Conservation (phyloP, 2,888 invertebrate species). For the Operophtera brumata region DNA sequence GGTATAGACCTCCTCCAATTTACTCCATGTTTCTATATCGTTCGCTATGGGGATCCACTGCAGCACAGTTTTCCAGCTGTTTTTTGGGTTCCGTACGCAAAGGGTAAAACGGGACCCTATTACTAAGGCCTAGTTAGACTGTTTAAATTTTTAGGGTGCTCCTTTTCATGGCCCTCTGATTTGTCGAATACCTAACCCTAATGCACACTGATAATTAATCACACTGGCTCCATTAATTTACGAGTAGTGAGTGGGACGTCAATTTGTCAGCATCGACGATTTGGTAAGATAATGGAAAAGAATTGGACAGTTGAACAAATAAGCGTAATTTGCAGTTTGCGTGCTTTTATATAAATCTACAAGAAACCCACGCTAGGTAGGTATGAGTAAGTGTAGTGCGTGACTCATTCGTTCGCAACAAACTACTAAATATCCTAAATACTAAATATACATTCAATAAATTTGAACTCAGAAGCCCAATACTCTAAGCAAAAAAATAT, state of each 20-base stretch:
- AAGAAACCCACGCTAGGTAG: conserved; percentile 41
- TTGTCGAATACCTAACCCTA: background rate
- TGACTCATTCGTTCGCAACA: background rate
- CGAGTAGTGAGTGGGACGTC: conserved; percentile 14
- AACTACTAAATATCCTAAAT: background rate
- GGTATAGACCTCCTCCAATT: too few species aligned
- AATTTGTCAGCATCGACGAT: conserved; percentile 25
- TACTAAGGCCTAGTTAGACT: too few species aligned
- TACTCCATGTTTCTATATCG: too few species aligned
- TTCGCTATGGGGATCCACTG: too few species aligned
- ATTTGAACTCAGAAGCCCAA: too few species aligned
- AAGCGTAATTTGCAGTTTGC: conserved; percentile 51
- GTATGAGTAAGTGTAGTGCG: background rate
- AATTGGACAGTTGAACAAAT: conserved; percentile 43
- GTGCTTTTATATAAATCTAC: conserved; percentile 46
- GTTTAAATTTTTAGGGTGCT: too few species aligned
- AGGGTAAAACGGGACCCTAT: too few species aligned
- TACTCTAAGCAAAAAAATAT: too few species aligned
- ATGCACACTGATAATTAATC: background rate
- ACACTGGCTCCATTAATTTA: conserved; percentile 13
- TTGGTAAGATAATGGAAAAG: conserved; percentile 35
- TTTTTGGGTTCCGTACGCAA: too few species aligned
- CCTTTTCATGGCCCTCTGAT: too few species aligned
- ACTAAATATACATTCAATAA: background rate
- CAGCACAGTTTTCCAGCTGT: too few species aligned